Percentiles rank a stretch among this genome's conserved stretches.
Evolutionary conservation across 2,797 vertebrate species (phyloP).

Genomic region (Cyclura pinguis): DNA sequence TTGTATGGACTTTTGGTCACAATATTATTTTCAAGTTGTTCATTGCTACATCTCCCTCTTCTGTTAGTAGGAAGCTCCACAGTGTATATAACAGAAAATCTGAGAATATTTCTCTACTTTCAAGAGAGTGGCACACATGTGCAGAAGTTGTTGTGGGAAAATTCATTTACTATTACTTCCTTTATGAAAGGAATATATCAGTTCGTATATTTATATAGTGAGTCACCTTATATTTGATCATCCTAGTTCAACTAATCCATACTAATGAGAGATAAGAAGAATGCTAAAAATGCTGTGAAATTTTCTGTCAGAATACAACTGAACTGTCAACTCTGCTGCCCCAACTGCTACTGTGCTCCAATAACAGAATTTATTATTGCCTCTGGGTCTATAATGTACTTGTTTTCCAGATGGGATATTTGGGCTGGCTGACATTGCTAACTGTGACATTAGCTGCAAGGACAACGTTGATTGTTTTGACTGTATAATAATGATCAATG

Average conservation of each 20-base stretch:
- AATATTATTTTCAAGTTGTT: neutral
- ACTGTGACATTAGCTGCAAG: slow-evolving; percentile 32
- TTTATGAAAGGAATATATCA: neutral
- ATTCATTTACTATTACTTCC: neutral
- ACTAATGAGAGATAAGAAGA: neutral
- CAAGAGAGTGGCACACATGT: neutral
- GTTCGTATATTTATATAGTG: neutral
- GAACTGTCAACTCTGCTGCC: neutral
- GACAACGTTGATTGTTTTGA: slow-evolving; percentile 35
- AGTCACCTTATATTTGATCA: neutral
- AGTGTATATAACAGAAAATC: neutral
- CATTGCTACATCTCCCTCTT: neutral
- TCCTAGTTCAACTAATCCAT: neutral
- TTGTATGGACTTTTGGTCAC: neutral
- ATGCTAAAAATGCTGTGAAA: neutral
- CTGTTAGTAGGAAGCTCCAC: neutral
- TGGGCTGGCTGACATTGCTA: slow-evolving; percentile 37
- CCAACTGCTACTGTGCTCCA: neutral
- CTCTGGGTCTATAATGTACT: slow-evolving; percentile 19
- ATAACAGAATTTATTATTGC: slow-evolving; percentile 8
- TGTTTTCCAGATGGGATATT: slow-evolving; percentile 21
- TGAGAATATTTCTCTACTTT: neutral
- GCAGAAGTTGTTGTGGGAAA: neutral
- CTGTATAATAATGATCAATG: slow-evolving; percentile 32
- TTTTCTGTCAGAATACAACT: neutral